Evolutionary conservation across 2,888 invertebrate species (phyloP), one percentile per base, ranked within the genome.

Genomic region (Cheilosia vernalis): DNA sequence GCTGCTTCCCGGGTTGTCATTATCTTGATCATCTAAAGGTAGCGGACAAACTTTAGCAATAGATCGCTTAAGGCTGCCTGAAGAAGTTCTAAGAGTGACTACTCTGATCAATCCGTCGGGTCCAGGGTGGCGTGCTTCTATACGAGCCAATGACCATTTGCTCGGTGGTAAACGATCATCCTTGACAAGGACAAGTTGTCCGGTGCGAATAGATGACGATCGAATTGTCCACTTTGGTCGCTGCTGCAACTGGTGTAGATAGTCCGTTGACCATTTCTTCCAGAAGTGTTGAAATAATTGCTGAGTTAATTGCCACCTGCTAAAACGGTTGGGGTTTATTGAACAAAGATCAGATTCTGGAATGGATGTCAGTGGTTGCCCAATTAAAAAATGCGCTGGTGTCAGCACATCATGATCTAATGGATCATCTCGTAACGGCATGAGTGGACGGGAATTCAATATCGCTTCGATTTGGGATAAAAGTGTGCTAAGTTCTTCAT

Each of bases 391-490:
- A n/a, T n/a, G n/a, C n/a, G n/a, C n/a, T n/a, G n/a, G n/a, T n/a
- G n/a, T n/a, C n/a, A 24, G n/a, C 17, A 47, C 17, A 47, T 47
- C 47, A n/a, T 2, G 5, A 47, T 47, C 47, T n/a, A 17, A 17
- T 47, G 47, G 47, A 17, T 47, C 47, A 47, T 53, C 53, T 53
- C 53, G 53, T 15, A 53, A 53, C 10, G 53, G 24, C 15, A 53
- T 53, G 1, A 88, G 44, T 24, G 88, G 87, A 15, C 88, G 64
- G 4, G 87, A 88, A 55, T 88, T 88, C n/a, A 88, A 47, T 9
- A 67, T 55, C 4, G 83, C 85, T 61, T 88, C 88, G 19, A 88
- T 85, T 72, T 88, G 88, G 40, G 55, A 60, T 1, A 87, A 27
- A 21, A 69, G 56, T 21, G 69, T 69, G 19, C 56, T 30, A 4